Evolutionary conservation across 2,797 vertebrate genomes (phyloP).

Genomic region (Crocidura indochinensis): DNA sequence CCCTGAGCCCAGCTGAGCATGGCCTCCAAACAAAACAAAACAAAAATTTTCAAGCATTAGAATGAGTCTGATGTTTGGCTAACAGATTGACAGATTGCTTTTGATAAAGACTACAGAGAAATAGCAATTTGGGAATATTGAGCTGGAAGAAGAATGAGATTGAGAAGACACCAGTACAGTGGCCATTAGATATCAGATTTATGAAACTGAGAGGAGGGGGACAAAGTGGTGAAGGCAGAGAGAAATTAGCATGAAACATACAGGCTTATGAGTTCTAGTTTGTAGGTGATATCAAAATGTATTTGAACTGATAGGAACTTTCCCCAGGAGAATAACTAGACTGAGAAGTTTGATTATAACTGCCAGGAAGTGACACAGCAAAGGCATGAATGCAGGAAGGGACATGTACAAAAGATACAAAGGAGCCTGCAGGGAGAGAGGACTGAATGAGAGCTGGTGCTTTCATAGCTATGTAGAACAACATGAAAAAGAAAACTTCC

Average conservation of each 20-base stretch:
- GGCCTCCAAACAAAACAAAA: too few relatives aligned
- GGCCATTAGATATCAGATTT: neutral
- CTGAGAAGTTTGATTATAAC: neutral
- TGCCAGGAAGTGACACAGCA: neutral
- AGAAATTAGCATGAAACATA: neutral
- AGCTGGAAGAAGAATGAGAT: neutral
- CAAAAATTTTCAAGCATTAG: neutral
- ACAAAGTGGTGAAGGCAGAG: neutral
- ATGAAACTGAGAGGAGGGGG: neutral
- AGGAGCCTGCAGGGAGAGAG: neutral
- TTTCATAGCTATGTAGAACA: neutral
- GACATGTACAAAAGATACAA: neutral
- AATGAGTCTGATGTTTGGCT: neutral
- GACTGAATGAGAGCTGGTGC: neutral
- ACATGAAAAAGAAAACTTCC: neutral
- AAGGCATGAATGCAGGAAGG: neutral
- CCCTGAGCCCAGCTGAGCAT: too few relatives aligned
- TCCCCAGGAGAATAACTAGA: neutral
- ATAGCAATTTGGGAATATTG: neutral
- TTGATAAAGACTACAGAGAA: neutral
- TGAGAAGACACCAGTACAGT: neutral
- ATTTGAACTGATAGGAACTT: neutral
- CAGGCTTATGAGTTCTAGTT: neutral
- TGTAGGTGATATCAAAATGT: constrained; percentile 30
- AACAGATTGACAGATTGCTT: neutral